Evolutionary conservation across 2,797 vertebrate genomes (phyloP).

Genomic region (Alosa sapidissima): DNA sequence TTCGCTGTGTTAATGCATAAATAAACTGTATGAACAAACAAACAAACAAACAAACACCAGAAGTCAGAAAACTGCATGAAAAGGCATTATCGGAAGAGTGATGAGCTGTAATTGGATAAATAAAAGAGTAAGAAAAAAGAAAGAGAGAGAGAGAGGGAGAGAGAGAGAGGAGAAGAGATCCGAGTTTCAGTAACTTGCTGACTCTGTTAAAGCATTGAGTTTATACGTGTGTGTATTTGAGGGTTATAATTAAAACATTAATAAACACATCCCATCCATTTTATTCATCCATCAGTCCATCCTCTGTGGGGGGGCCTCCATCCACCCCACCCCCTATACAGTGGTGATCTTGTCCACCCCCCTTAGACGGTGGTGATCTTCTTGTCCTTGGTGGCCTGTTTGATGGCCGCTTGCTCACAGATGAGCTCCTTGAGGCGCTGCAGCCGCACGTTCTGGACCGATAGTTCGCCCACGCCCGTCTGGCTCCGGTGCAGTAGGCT

Average conservation of each 20-base stretch:
- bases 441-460: constrained; percentile 89
- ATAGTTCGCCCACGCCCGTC: constrained; percentile 93
- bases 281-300: neutral
- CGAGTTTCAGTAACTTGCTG: neutral
- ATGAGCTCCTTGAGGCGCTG: constrained; percentile 98
- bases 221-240: neutral
- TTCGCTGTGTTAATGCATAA: constrained; percentile 11
- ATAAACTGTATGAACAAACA: constrained; percentile 13
- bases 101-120: neutral
- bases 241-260: neutral
- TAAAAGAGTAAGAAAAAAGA: neutral
- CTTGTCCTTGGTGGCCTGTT: constrained; percentile 98
- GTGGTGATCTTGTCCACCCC: constrained; percentile 87
- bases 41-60: neutral
- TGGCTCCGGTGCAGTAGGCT: constrained; percentile 95
- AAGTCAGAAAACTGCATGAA: neutral
- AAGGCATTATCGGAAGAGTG: constrained; percentile 1
- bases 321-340: constrained; percentile 65
- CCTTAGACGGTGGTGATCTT: constrained; percentile 93
- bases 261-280: neutral
- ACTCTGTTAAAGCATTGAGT: neutral
- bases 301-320: neutral
- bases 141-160: neutral
- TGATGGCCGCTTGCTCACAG: constrained; percentile 97
- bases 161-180: neutral